These are phyloP conservation scores for Chanos chanos DNA, from an alignment of 2,797 vertebrate species.

Conservation along the genomic window DNA sequence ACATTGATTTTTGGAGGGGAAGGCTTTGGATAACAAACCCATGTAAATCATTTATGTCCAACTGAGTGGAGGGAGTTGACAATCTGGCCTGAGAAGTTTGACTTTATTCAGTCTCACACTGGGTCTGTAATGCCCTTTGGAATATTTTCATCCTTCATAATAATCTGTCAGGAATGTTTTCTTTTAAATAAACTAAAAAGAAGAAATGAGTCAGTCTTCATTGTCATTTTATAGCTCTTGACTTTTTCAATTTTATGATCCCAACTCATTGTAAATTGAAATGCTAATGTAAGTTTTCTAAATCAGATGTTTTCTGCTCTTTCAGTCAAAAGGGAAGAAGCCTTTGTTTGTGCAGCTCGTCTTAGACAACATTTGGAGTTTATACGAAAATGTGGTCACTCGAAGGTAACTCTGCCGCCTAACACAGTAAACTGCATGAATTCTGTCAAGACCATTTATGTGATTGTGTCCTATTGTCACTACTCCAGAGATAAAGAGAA, in stretches of 20 bases:
- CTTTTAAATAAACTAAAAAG: too few relatives aligned
- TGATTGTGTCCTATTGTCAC: not conserved
- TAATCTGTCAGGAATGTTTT: too few relatives aligned
- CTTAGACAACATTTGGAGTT: slow-evolving; percentile 94
- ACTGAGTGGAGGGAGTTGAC: not conserved
- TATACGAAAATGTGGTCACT: slow-evolving; percentile 87
- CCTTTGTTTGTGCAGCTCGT: slow-evolving; percentile 93
- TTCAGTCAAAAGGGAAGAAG: slow-evolving; percentile 92
- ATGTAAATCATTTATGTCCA: slow-evolving; percentile 14
- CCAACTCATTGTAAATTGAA: not conserved
- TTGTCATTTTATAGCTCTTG: not conserved
- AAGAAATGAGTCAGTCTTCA: slow-evolving; percentile 1
- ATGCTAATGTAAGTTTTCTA: too few relatives aligned
- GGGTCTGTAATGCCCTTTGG: too few relatives aligned
- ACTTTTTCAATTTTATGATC: not conserved
- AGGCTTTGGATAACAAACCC: not conserved
- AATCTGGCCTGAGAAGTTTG: not conserved
- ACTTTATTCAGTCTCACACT: slow-evolving; percentile 22
- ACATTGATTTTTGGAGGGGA: slow-evolving; percentile 6
- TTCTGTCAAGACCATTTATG: not conserved
- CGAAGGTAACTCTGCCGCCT: slow-evolving; percentile 70
- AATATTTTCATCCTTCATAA: too few relatives aligned
- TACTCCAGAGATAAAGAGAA: slow-evolving; percentile 85
- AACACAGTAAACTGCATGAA: not conserved
- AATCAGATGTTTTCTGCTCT: slow-evolving; percentile 34